Evolutionary conservation across 2,797 vertebrate species (phyloP).

Genomic region (Gymnopithys bicolor): DNA sequence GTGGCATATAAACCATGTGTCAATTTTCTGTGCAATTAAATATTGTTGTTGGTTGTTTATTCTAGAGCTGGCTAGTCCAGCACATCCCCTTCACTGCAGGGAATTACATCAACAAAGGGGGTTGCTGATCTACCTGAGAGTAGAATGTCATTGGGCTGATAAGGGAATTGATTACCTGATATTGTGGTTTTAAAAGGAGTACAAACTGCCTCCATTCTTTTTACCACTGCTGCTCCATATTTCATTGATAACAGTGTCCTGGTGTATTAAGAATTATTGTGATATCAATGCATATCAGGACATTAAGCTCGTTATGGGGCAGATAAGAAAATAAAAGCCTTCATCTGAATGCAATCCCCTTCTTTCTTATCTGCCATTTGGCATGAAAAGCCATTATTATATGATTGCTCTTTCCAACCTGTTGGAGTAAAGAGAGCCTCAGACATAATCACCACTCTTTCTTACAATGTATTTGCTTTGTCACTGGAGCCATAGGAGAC

Average conservation of each 20-base stretch:
- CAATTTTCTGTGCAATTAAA: neutral
- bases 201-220: neutral
- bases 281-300: neutral
- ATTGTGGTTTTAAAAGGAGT: neutral
- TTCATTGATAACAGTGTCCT: neutral
- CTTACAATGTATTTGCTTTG: neutral
- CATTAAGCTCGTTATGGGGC: neutral
- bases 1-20: fast-evolving
- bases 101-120: neutral
- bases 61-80: neutral
- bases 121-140: neutral
- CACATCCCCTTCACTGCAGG: neutral
- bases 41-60: neutral
- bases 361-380: neutral
- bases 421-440: neutral
- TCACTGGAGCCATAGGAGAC: neutral
- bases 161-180: neutral
- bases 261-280: neutral
- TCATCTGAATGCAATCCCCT: neutral
- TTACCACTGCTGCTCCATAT: neutral
- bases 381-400: neutral
- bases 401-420: neutral
- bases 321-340: neutral
- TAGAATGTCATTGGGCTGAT: neutral
- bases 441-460: neutral